Conservation (phyloP, 2,797 vertebrate genomes). For the Epinephelus awoara region DNA sequence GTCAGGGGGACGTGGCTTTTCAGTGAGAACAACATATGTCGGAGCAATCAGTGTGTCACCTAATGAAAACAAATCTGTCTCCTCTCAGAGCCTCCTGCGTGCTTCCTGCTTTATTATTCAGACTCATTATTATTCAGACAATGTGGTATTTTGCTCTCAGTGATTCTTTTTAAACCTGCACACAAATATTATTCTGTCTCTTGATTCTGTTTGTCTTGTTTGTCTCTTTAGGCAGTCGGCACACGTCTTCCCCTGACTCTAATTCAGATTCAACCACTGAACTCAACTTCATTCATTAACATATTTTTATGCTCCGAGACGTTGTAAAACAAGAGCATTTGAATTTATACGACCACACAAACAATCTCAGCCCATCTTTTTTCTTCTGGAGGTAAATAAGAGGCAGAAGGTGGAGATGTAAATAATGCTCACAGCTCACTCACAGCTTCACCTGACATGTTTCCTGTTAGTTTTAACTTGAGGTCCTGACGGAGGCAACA, state of each 20-base stretch:
- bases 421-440: neutral
- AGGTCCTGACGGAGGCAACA: neutral
- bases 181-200: neutral
- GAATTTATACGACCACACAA: neutral
- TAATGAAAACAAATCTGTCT: no score
- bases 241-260: neutral
- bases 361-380: neutral
- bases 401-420: neutral
- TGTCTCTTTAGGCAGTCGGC: neutral
- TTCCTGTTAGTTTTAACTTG: slow-evolving; percentile 21
- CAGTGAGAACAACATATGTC: neutral
- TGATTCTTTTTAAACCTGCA: neutral
- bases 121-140: neutral
- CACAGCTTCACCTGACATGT: neutral
- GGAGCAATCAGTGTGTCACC: no score
- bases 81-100: neutral
- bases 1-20: neutral
- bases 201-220: neutral
- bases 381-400: neutral
- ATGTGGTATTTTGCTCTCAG: neutral
- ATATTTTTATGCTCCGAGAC: neutral
- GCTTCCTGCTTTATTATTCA: neutral
- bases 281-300: neutral
- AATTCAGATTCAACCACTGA: neutral
- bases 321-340: neutral